phyloP scores from a whole-genome alignment of 2,888 invertebrate genomes.

The Dromius quadrimaculatus region DNA sequence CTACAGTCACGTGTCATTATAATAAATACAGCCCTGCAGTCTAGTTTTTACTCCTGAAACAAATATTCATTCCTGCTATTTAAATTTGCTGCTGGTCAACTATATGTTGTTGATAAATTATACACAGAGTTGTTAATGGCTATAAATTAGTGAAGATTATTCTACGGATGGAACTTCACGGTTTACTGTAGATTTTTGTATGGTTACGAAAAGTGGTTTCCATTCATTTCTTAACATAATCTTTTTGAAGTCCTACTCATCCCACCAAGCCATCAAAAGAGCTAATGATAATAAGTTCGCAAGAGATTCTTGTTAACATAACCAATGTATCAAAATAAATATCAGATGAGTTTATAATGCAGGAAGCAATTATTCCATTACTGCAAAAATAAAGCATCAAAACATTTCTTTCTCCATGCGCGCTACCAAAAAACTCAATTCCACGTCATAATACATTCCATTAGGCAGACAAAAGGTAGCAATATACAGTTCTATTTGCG shows the following conservation, averaged over 20 bases:
- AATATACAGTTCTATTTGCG: conserved; percentile 1
- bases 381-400: conserved; percentile 6
- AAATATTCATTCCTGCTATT: background rate
- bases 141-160: too few relatives aligned
- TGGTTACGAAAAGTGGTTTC: too few relatives aligned
- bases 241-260: too few relatives aligned
- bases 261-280: too few relatives aligned
- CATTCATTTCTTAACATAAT: too few relatives aligned
- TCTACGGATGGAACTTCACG: too few relatives aligned
- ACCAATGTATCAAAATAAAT: background rate
- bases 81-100: background rate
- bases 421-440: conserved; percentile 32
- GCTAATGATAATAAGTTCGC: too few relatives aligned
- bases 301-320: too few relatives aligned
- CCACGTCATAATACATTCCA: conserved; percentile 31
- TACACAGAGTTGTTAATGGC: too few relatives aligned
- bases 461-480: conserved; percentile 30
- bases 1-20: conserved; percentile 10
- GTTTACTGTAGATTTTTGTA: too few relatives aligned
- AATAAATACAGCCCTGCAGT: conserved; percentile 8
- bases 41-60: conserved; percentile 10
- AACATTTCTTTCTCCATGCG: background rate
- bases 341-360: conserved; percentile 31
- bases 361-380: conserved; percentile 36
- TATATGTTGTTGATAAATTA: too few relatives aligned